Evolutionary conservation across 1,140 invertebrate genomes (phyloP), one percentile per base, ranked within the genome.

Genomic region (Geopemphigus sp.): DNA sequence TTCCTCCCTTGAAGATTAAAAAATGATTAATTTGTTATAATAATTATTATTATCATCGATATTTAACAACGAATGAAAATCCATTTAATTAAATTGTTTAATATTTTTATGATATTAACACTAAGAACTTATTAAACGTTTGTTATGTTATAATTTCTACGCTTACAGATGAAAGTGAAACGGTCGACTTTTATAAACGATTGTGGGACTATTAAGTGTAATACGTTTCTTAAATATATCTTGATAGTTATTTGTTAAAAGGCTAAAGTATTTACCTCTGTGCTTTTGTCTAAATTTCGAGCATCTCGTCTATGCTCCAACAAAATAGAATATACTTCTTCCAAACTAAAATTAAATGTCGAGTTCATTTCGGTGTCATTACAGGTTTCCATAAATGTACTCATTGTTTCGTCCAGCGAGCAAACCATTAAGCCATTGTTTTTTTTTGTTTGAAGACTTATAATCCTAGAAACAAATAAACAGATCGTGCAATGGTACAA

Each of bases 281-380:
- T 83, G 15, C 32, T 57, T 45, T 68, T 39, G 26, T 82, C 81
- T 15, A 83, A 81, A 78, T 82, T 83, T 22, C 78, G 56, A 59
- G 73, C 81, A 17, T 78, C 50, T 0, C 78, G 72, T 68, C 80
- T 64, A 45, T 83, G 81, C 39, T 84, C 82, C 57, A 82, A 50
- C 8, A 84, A 29, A 56, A 84, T 83, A 11, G 80, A 50, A 76
- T 80, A 82, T 0, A 82, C 84, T 47, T 84, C 84, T 59, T 82
- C 63, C 8, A 83, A 32, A 80, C 82, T 83, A 81, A 84, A 84
- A 74, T 84, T 84, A 50, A 84, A 83, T 8, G 82, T 82, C 0
- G 81, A 81, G 66, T 83, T 83, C 74, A 83, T 76, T 50, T 82
- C 81, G 68, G 82, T 83, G 45, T 80, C 68, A 56, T 82, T 61